phyloP scores from a whole-genome alignment of 2,888 invertebrate genomes.

The Zaprionus bogoriensis region DNA sequence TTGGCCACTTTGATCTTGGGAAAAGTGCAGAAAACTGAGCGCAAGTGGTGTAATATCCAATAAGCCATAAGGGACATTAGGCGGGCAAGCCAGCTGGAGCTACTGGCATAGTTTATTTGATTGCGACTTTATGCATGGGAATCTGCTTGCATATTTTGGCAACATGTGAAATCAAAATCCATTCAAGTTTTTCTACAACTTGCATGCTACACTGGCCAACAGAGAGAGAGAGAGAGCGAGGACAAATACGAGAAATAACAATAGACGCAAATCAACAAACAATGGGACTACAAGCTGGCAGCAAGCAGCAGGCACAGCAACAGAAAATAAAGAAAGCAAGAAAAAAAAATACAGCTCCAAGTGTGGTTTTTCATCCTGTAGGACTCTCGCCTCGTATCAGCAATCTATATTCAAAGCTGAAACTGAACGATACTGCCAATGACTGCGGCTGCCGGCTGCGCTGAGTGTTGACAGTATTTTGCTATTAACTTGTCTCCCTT shows the following conservation, averaged over 20 bases:
- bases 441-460: slow-evolving; percentile 21
- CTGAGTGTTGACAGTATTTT: slow-evolving; percentile 39
- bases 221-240: not conserved
- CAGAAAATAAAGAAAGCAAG: slow-evolving; percentile 15
- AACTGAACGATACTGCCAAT: slow-evolving; percentile 22
- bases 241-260: slow-evolving; percentile 22
- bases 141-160: not conserved
- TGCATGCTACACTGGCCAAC: not conserved
- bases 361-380: slow-evolving; percentile 15
- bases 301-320: slow-evolving; percentile 30
- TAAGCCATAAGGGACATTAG: not conserved
- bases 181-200: slow-evolving; percentile 29
- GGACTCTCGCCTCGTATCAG: slow-evolving; percentile 4
- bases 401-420: slow-evolving; percentile 24
- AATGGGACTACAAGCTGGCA: slow-evolving; percentile 24
- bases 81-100: not conserved
- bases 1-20: slow-evolving; percentile 11
- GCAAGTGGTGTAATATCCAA: not conserved
- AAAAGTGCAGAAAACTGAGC: not conserved
- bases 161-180: slow-evolving; percentile 43
- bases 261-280: slow-evolving; percentile 58
- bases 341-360: slow-evolving; percentile 19
- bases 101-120: not conserved
- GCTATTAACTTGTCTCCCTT: slow-evolving; percentile 14
- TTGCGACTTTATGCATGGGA: not conserved